Evolutionary conservation across 2,888 invertebrate genomes (phyloP), one percentile per base, ranked within the genome.

Genomic region (Pasiphila rectangulata): DNA sequence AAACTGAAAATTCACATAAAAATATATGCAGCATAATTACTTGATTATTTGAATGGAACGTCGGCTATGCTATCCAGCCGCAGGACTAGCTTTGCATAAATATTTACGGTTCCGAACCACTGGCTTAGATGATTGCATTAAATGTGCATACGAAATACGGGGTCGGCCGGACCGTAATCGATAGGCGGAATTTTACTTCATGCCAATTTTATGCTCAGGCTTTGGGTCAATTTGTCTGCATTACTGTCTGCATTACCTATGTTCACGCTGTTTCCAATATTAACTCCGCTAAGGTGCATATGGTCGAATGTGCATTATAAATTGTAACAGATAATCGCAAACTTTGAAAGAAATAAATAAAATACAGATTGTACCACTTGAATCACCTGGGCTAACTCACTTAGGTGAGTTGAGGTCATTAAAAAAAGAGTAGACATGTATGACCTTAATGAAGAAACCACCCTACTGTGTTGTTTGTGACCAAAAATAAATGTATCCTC

Each of bases 121-220:
- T 71, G 75, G 71, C 68, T 75, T 64, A 72, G 75, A 77, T 76
- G 73, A 79, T 77, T 77, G 72, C 75, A 76, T 75, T 75, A 75
- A 72, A 73, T 71, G 69, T 66, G 74, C 79, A 76, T 74, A 72
- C 67, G 62, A 70, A 72, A 72, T 72, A 61, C 44, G 54, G 61
- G 49, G 51, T 54, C 55, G 59, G 60, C 59, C 65, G 61, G 56
- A 64, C 59, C 63, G 57, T 57, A 68, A 64, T 63, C 67, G 61
- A 69, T 70, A 63, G 62, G 59, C 52, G 59, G 65, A 64, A 69
- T 69, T 61, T 68, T 61, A 55, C 49, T 54, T 46, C 37, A 49
- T 20, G 39, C 27, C 41, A 15, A 46, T 46, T 42, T 54, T 34
- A 38, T 34, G 32, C 21, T 24, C 10, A 29, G 23, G 35, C 43